Evolutionary conservation across 2,113 vertebrate genomes (phyloP), one percentile per base, ranked within the genome.

Genomic region (Pollachius pollachius): DNA sequence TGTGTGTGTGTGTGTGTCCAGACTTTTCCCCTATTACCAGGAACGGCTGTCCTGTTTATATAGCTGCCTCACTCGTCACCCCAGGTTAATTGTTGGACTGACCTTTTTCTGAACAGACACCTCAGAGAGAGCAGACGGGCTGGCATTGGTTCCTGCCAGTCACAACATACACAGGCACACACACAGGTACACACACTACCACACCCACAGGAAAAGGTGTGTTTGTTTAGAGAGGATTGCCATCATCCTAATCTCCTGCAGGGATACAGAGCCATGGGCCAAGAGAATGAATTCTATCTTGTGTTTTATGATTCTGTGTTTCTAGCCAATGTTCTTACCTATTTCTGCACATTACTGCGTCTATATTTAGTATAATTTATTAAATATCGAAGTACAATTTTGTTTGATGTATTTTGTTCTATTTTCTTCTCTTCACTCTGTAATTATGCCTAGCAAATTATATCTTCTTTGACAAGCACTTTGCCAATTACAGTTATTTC

Each of bases 1-100:
- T 52, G 18, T 52, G 16, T 73, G 66, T 34, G 34, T 25, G 68
- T 62, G 63, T 65, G 69, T 75, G 75, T 70, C 4, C 62, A 18
- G 18, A 25, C n/a, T 48, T 48, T 48, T 12, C 41, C 41, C 41
- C 41, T 48, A 48, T 48, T 73, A 15, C 48, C 13, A 7, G 52
- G 17, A 54, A 57, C 72, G 17, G 70, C 65, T 52, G 62, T 75
- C 56, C 73, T 21, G 69, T 92, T 87, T 85, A 70, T 81, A 61
- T 65, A 75, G 73, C 82, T 78, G 48, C 79, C 66, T 68, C 64
- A 68, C 64, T 81, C 65, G 63, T 84, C 80, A 73, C 77, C 75
- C 81, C 71, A 89, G 90, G 87, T 91, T 91, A 91, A 91, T 91
- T 89, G 89, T 82, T 81, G 67, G 69, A 72, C 73, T 74, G 85